Base-by-base conservation (phyloP, 2,888 invertebrate genomes). In the Ormyrus labotus region DNA sequence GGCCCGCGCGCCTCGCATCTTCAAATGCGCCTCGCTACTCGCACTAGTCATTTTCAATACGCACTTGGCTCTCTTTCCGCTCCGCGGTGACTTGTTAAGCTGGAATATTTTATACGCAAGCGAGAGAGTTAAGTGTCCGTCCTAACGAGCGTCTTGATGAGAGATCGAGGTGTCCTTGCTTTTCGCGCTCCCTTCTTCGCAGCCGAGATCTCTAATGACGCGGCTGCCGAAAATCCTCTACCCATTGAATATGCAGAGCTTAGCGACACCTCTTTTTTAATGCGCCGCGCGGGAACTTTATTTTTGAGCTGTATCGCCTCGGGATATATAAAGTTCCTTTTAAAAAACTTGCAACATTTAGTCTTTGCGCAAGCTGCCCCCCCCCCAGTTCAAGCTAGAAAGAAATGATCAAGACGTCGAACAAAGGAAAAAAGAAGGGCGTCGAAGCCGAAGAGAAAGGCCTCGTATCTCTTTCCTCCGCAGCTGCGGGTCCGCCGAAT, bases 111-210 rank as follows among this genome's bases (percentile, higher is more conserved):
- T 64, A 70, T 64, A 78, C 74, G 63, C 69, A 19, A 63, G n/a
- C 47, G 76, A 57, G 8, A 13, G 48, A 57, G 53, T 77, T 61
- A 64, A 82, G 82, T 76, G 76, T 76, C 81, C 79, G 76, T 78
- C 77, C 79, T 82, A 82, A 82, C 82, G 82, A 82, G 82, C 76
- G 74, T 82, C 82, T 82, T 82, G 79, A 82, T 79, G 82, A 82
- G 80, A 75, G 82, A 13, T 58, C 69, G 79, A 76, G 72, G 58
- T 79, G 70, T 82, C 81, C 81, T 79, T 73, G 72, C 77, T 79
- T 64, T 34, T 34, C 34, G 34, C 34, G 34, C 34, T 4, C 34
- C 34, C 34, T 34, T 34, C 34, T 34, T 34, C 34, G 4, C 34
- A 34, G 34, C 34, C 34, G 34, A 4, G 3, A 34, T 34, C 34